Percentiles rank a stretch among this genome's conserved stretches.
Conservation (phyloP, 92 coral and sea anemone species). For the Actinostola sp. region DNA sequence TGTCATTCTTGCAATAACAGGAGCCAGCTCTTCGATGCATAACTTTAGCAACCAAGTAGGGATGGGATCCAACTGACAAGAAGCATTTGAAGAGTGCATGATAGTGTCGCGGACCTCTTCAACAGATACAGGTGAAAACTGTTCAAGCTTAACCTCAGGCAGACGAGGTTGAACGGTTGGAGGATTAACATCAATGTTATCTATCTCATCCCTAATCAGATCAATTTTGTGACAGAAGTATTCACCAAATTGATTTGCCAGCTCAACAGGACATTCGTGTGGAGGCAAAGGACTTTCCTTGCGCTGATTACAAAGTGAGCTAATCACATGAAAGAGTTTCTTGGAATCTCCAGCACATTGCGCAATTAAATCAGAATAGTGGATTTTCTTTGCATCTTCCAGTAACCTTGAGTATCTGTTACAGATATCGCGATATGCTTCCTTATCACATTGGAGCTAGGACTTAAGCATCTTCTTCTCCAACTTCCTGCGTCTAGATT, state of each 20-base stretch:
- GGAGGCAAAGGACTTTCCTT: constrained; percentile 20
- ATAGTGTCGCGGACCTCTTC: background rate
- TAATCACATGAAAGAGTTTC: no score
- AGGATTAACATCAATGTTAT: constrained; percentile 14
- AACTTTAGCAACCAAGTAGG: background rate
- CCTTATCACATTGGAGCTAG: constrained; percentile 2
- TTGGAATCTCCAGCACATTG: constrained; percentile 48
- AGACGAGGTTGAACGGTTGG: background rate
- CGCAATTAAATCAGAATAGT: constrained; percentile 20
- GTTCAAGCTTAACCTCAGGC: background rate
- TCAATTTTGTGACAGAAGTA: constrained; percentile 32
- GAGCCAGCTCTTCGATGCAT: background rate
- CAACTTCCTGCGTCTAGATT: constrained; percentile 31
- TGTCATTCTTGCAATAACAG: background rate
- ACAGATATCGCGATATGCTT: constrained; percentile 22
- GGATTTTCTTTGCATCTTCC: background rate
- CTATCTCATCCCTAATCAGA: constrained; percentile 40
- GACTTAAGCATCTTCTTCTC: constrained; percentile 38
- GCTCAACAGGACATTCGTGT: constrained; percentile 20
- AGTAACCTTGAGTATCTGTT: constrained; percentile 4
- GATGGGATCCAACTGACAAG: background rate
- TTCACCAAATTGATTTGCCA: constrained; percentile 31
- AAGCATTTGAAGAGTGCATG: background rate
- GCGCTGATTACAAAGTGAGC: constrained; percentile 20
- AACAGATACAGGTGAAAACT: background rate